Percentiles rank a stretch among this genome's conserved stretches.
Conservation (phyloP, 2,888 invertebrate genomes). For the Tenthredo mesomela region DNA sequence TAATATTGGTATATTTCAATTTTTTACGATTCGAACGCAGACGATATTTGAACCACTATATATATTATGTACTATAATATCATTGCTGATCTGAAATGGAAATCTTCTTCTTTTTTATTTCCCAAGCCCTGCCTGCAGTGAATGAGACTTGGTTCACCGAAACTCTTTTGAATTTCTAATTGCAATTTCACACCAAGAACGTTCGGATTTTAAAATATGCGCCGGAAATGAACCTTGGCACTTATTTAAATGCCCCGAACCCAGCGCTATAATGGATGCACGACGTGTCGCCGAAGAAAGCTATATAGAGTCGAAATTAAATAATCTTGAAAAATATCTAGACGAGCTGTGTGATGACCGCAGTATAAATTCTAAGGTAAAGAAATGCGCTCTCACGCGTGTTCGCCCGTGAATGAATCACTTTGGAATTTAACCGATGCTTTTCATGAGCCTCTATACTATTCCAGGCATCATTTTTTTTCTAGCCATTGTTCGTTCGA, state of each 20-base stretch:
- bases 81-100: neutral
- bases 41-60: too few species aligned
- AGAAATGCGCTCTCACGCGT: conserved; percentile 19
- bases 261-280: neutral
- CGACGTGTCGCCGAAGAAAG: conserved; percentile 22
- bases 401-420: conserved; percentile 39
- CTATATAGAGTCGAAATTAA: conserved; percentile 3
- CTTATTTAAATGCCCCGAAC: conserved; percentile 2
- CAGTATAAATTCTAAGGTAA: conserved; percentile 30
- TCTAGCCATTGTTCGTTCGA: conserved; percentile 6
- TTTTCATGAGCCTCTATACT: conserved; percentile 22
- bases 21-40: too few species aligned
- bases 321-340: conserved; percentile 11
- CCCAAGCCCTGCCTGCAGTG: neutral
- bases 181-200: neutral
- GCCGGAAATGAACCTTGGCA: conserved; percentile 25
- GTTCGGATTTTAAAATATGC: conserved; percentile 1
- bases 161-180: neutral
- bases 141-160: neutral
- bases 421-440: conserved; percentile 45
- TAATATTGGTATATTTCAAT: too few species aligned
- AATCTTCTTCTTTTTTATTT: neutral
- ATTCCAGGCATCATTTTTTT: conserved; percentile 25
- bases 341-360: neutral
- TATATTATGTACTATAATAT: too few species aligned